phyloP scores from a whole-genome alignment of 2,113 vertebrate species.

The Leiothrix lutea region DNA sequence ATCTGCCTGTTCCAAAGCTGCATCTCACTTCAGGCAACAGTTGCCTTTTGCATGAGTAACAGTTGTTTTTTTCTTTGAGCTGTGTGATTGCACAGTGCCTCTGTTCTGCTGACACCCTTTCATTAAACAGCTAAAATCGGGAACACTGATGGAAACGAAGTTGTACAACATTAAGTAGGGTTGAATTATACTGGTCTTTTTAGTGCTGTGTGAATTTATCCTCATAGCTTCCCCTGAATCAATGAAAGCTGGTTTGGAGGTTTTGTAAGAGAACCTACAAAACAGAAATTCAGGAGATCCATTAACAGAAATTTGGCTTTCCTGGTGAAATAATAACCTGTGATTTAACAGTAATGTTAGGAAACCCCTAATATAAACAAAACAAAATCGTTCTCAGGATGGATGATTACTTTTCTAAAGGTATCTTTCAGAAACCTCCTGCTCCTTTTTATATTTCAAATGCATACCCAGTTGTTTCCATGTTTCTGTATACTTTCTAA shows the following conservation, averaged over 20 bases:
- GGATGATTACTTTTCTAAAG: not conserved
- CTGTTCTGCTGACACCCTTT: not conserved
- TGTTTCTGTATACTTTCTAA: not conserved
- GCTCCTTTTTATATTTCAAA: not conserved
- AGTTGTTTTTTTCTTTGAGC: not conserved
- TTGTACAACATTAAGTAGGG: not conserved
- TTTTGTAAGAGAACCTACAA: not conserved
- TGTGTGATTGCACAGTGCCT: not conserved
- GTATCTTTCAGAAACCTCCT: not conserved
- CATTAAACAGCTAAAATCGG: not conserved
- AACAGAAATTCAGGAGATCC: not conserved
- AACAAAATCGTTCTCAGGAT: not conserved
- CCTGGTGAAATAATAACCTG: not conserved
- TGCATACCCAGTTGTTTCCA: fast-evolving
- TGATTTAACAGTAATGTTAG: not conserved
- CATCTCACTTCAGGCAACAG: not conserved
- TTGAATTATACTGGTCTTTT: not conserved
- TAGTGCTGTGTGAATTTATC: not conserved
- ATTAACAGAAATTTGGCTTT: not conserved
- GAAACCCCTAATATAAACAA: not conserved
- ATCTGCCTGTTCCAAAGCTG: not conserved
- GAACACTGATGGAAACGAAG: not conserved
- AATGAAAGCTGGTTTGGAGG: not conserved
- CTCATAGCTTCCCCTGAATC: not conserved
- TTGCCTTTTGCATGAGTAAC: not conserved